phyloP scores from a whole-genome alignment of 2,113 vertebrate species.

The Brachirus orientalis region DNA sequence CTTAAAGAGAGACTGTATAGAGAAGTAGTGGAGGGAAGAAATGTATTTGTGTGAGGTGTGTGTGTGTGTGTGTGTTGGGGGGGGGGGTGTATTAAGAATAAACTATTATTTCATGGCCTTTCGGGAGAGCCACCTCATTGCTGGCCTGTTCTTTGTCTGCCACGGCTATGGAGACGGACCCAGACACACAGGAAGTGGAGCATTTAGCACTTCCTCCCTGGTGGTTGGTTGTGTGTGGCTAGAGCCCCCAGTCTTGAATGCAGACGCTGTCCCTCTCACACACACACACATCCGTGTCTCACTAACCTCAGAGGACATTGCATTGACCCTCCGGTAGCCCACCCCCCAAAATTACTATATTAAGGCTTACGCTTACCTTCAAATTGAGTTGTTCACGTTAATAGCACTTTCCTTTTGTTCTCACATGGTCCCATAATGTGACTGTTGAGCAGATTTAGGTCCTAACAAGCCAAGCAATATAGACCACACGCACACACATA shows the following conservation, averaged over 20 bases:
- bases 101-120: constrained; percentile 52
- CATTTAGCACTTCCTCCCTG: constrained; percentile 69
- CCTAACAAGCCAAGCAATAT: background rate
- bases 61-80: too few species aligned
- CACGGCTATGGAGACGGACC: constrained; percentile 60
- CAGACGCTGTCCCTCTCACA: constrained; percentile 5
- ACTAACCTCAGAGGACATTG: background rate
- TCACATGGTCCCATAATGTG: background rate
- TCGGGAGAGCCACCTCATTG: constrained; percentile 26
- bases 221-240: constrained; percentile 28
- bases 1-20: constrained; percentile 36
- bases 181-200: constrained; percentile 67
- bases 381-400: background rate
- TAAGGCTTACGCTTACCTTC: background rate
- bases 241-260: constrained; percentile 25
- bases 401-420: background rate
- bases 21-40: constrained; percentile 39
- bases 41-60: constrained; percentile 40
- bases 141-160: constrained; percentile 59
- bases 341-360: too few species aligned
- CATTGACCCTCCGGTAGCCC: background rate
- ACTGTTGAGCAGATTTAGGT: background rate
- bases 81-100: constrained; percentile 39
- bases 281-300: background rate
- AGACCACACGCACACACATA: constrained; percentile 11